Evolutionary conservation across 23 tunicate species (phyloP).

Genomic region (Diplosoma virens): DNA sequence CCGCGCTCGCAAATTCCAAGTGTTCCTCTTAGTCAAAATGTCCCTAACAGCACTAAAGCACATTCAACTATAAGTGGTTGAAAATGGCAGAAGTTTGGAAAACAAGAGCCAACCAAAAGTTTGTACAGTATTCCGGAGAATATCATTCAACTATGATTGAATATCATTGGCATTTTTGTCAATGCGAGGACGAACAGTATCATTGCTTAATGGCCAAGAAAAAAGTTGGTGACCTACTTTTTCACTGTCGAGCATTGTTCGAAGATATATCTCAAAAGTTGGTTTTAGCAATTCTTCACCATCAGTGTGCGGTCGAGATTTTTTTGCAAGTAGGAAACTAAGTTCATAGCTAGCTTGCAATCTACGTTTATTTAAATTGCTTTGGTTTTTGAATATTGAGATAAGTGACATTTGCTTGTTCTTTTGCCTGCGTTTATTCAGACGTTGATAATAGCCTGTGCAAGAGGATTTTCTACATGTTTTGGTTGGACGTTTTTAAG

Average conservation of each 20-base stretch:
- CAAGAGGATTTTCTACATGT: constrained; percentile 6
- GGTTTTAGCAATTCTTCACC: no score
- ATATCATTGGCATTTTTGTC: constrained; percentile 1
- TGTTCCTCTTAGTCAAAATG: no score
- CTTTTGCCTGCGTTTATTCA: constrained; percentile 12
- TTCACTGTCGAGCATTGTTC: no score
- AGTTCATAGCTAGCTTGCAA: constrained; percentile 28
- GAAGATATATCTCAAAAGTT: no score
- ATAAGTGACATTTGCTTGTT: not conserved
- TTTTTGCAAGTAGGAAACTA: no score
- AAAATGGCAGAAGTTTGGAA: no score
- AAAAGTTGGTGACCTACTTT: not conserved
- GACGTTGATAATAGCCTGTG: constrained; percentile 15
- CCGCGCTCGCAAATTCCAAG: no score
- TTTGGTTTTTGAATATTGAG: not conserved
- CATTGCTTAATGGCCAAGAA: constrained; percentile 1
- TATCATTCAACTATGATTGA: constrained; percentile 9
- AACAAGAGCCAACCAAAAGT: constrained; percentile 5
- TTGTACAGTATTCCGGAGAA: constrained; percentile 13
- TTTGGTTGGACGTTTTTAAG: constrained; percentile 14
- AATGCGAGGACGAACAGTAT: no score
- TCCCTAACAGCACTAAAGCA: no score
- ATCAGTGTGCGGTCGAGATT: no score
- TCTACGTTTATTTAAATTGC: not conserved
- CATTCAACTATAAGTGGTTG: no score